Base-by-base conservation (phyloP, 2,888 invertebrate genomes). In the Oligia strigilis region DNA sequence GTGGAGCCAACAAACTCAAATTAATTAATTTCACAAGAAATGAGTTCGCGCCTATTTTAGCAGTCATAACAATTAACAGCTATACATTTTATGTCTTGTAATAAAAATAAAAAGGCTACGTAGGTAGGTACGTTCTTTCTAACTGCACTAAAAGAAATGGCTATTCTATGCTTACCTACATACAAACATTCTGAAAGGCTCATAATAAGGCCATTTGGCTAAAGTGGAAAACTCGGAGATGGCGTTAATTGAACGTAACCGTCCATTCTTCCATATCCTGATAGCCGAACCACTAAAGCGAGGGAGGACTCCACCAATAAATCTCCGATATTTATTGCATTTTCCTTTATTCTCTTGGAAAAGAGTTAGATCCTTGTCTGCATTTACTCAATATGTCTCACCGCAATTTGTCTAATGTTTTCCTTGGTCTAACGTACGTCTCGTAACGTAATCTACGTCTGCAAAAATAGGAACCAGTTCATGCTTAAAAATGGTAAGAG, bases 201-300 rank as follows among this genome's bases (percentile, higher is more conserved):
- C 78, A 80, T 77, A 75, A 75, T 78, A 80, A 66, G 71, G 79
- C 75, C 74, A 83, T 82, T 84, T 80, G 73, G 80, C 58, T 78
- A 69, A 75, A 89, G 90, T 84, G 88, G 87, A 86, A 84, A 73
- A 81, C 88, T 83, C 71, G 87, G 79, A 81, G 66, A 87, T 86
- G 84, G 84, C 79, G 80, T 83, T 88, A 88, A 90, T 88, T 90
- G 88, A 86, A 85, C 83, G 87, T 81, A 88, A 88, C 90, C 84
- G 73, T 83, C 85, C 80, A 83, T 87, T 87, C 78, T 77, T 66
- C 77, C 72, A 80, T 82, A 82, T 83, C 82, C 85, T 84, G 79
- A 75, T 65, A 55, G 75, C 75, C 66, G 69, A 70, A 78, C 82
- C 66, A 85, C 83, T 85, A 82, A 83, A 86, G 72, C 82, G 76